phyloP scores from a whole-genome alignment of 2,888 invertebrate species.

The Ornithoptera priamus region DNA sequence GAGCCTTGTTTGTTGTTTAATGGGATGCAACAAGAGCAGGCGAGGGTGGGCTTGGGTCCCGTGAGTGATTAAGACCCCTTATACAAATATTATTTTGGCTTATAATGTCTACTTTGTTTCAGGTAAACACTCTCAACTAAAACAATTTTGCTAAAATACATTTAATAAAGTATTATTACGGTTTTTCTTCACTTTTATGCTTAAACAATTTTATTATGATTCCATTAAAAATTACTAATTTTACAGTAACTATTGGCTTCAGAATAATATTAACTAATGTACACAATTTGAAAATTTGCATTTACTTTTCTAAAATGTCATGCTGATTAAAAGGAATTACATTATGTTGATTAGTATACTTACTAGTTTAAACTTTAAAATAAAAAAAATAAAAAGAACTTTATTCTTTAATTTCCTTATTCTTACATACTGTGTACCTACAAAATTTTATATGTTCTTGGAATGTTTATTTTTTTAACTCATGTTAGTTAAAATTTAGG shows the following conservation, averaged over 20 bases:
- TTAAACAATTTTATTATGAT: conserved; percentile 9
- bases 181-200: conserved; percentile 3
- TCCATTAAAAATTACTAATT: not conserved
- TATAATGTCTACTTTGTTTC: conserved; percentile 50
- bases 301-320: conserved; percentile 2
- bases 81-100: not conserved
- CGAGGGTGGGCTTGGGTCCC: too few relatives aligned
- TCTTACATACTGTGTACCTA: not conserved
- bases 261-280: not conserved
- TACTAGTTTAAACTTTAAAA: not conserved
- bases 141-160: not conserved
- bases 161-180: conserved; percentile 25
- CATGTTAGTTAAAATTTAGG: too few relatives aligned
- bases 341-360: not conserved
- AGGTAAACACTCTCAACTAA: conserved; percentile 78
- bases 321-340: not conserved
- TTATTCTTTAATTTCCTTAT: not conserved
- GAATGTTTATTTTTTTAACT: too few relatives aligned
- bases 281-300: conserved; percentile 1
- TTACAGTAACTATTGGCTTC: not conserved
- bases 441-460: not conserved
- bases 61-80: not conserved
- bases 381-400: not conserved
- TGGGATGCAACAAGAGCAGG: too few relatives aligned
- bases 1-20: too few relatives aligned